Evolutionary conservation across 1,140 invertebrate genomes (phyloP), one percentile per base, ranked within the genome.

Genomic region (Drosophila bipectinata): DNA sequence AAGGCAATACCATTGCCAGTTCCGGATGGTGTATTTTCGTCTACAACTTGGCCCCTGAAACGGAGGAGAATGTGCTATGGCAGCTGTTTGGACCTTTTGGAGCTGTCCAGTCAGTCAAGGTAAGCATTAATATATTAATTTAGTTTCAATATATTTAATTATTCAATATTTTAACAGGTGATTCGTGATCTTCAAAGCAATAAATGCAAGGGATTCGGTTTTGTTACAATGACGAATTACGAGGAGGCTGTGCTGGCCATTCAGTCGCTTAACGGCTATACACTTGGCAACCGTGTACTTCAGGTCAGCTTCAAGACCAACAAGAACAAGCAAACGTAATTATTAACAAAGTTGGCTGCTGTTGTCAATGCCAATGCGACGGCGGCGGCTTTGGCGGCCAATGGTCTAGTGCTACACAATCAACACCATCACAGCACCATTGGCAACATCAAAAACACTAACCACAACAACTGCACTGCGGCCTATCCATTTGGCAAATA

Each of bases 201-300:
- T 93, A 99, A 99, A 93, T 99, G 99, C 95, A 99, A 99, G 93
- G 99, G 99, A 79, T 99, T 99, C 92, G 99, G 98, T n/a, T 99
- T 99, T 93, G 98, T 99, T 63, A 99, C 98, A 57, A 99, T 99
- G 99, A 99, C 98, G 85, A 99, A 99, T 93, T 99, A 99, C 93
- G 98, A 99, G 92, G 98, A 99, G 92, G 98, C 98, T 10, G 95
- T 99, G 24, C 96, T 98, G 67, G 98, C 99, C 56, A 99, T 99
- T 85, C 98, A 98, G 92, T 98, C 97, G 69, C 94, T 99, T 62
- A 99, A 99, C 93, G 98, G 98, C 54, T 99, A 99, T 93, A 98
- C 97, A 72, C 94, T 99, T 76, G 98, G 98, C 87, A 99, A 99
- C 93, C 95, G 98, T 57, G 97, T 99, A 71, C 95, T 99, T 83